Conservation (phyloP, 2,888 invertebrate genomes). For the Lycaena phlaeas region DNA sequence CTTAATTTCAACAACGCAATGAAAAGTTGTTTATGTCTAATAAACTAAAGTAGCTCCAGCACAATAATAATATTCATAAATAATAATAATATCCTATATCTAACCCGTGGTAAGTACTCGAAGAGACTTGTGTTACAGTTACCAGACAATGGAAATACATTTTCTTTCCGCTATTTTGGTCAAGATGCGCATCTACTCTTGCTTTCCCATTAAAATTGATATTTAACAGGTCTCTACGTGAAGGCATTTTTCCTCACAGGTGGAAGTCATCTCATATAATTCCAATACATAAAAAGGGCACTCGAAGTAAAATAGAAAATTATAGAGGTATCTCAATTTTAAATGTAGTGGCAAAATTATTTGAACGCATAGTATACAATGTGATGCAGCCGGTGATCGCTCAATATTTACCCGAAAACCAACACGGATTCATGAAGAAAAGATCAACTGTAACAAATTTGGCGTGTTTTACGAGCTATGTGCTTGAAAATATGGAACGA, state of each 20-base stretch:
- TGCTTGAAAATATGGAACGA: not conserved
- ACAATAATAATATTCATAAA: too few species aligned
- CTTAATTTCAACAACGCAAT: too few species aligned
- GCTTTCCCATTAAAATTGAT: not conserved
- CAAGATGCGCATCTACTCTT: not conserved
- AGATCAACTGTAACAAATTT: conserved; percentile 1
- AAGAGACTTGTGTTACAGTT: too few species aligned
- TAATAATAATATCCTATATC: too few species aligned
- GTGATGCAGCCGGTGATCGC: too few species aligned
- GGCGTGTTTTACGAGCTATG: not conserved
- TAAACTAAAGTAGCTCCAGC: too few species aligned
- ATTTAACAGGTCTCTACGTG: not conserved
- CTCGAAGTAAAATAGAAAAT: not conserved
- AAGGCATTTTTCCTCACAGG: not conserved
- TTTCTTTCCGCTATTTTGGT: too few species aligned
- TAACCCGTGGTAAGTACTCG: too few species aligned
- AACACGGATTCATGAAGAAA: conserved; percentile 6
- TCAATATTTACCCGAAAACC: too few species aligned
- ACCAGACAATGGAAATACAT: too few species aligned
- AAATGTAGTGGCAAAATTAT: not conserved
- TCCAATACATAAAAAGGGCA: not conserved
- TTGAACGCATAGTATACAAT: not conserved
- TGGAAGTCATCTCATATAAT: not conserved
- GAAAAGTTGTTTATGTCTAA: too few species aligned
- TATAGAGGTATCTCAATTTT: not conserved